Evolutionary conservation across 2,888 invertebrate species (phyloP).

Genomic region (Heteromyza rotundicornis): DNA sequence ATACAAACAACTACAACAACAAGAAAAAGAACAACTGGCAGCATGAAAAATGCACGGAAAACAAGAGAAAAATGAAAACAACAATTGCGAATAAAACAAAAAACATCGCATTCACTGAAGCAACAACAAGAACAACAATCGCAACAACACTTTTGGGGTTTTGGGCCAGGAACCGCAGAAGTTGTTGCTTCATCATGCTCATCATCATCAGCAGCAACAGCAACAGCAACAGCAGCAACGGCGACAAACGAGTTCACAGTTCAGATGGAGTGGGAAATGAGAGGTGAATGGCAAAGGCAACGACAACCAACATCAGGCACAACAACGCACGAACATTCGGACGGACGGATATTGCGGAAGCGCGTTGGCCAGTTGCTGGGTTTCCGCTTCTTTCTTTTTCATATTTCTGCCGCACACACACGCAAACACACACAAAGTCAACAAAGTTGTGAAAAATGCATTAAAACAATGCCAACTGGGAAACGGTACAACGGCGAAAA

Average conservation of each 20-base stretch:
- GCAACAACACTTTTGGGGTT: conserved; percentile 33
- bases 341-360: conserved; percentile 32
- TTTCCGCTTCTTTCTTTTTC: conserved; percentile 45
- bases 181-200: conserved; percentile 40
- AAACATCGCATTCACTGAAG: conserved; percentile 20
- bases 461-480: conserved; percentile 26
- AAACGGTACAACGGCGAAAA: conserved; percentile 11
- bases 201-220: conserved; percentile 22
- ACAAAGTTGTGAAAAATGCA: conserved; percentile 30
- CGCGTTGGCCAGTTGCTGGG: conserved; percentile 56
- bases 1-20: conserved; percentile 45
- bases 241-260: neutral
- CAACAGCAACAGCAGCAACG: conserved; percentile 12
- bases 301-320: neutral
- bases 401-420: conserved; percentile 7
- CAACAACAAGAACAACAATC: conserved; percentile 13
- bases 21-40: conserved; percentile 17
- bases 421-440: no score
- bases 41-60: conserved; percentile 18
- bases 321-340: neutral
- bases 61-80: conserved; percentile 9
- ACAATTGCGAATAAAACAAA: conserved; percentile 23
- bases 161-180: conserved; percentile 44
- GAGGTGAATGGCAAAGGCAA: neutral
- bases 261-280: neutral